A percentile compares a stretch with the other conserved stretches of the same genome.
These are phyloP conservation scores for Aphis craccivora DNA, from an alignment of 1,140 invertebrate genomes.

Conservation along the genomic window DNA sequence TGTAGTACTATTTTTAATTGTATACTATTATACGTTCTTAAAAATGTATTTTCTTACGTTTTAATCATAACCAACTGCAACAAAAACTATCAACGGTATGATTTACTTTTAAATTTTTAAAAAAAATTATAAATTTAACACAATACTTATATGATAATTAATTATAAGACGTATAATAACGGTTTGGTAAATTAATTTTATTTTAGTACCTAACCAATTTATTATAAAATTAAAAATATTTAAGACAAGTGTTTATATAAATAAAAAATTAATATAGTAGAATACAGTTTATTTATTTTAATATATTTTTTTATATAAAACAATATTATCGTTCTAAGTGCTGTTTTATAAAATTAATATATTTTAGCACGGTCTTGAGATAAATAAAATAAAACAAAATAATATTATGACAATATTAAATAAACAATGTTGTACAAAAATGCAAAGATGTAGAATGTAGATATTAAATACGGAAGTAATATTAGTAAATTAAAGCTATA, in stretches of 20 bases:
- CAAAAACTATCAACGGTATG: background rate
- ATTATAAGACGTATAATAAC: background rate
- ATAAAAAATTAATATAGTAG: background rate
- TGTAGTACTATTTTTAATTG: too few relatives aligned
- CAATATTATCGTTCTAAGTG: background rate
- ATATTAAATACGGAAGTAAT: background rate
- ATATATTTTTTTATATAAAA: background rate
- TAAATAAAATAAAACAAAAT: background rate
- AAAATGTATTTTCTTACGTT: background rate
- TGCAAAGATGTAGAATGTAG: background rate
- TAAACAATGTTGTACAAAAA: background rate
- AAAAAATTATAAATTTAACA: background rate
- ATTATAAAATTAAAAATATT: background rate
- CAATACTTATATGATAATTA: background rate
- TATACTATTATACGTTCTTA: background rate
- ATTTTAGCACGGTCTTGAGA: background rate
- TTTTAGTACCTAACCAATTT: background rate
- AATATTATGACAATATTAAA: background rate
- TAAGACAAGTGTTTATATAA: background rate
- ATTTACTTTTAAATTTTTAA: background rate
- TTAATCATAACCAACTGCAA: background rate
- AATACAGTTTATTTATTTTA: background rate
- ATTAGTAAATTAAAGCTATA: slow-evolving; percentile 10
- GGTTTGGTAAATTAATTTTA: background rate
- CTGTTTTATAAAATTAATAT: background rate